phyloP scores from a whole-genome alignment of 2,888 invertebrate species.

The Nebria salina region DNA sequence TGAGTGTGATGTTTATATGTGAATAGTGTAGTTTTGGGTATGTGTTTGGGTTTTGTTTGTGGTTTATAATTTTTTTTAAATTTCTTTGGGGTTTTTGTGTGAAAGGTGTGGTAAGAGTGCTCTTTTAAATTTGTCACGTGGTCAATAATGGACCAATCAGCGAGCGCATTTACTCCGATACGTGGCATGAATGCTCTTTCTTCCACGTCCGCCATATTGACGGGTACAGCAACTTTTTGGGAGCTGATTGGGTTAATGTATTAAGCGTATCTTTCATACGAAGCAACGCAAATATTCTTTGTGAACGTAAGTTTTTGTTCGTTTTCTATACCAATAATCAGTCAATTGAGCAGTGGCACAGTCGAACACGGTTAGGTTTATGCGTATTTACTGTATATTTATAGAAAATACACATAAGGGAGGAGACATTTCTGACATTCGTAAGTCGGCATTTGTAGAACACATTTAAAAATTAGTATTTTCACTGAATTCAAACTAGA shows the following conservation, averaged over 20 bases:
- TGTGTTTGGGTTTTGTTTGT: too few species aligned
- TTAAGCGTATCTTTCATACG: conserved; percentile 69
- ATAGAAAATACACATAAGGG: conserved; percentile 39
- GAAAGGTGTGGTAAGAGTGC: conserved; percentile 13
- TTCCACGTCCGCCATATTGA: conserved; percentile 87
- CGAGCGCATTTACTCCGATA: conserved; percentile 66
- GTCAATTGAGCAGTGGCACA: conserved; percentile 24
- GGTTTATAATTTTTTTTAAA: too few species aligned
- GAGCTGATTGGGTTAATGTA: conserved; percentile 74
- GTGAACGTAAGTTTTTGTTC: conserved; percentile 57
- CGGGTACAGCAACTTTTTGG: conserved; percentile 74
- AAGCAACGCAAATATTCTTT: conserved; percentile 60
- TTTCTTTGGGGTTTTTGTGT: neutral
- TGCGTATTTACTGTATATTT: conserved; percentile 38
- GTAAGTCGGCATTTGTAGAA: conserved; percentile 44
- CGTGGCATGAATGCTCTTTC: conserved; percentile 81
- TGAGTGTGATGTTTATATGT: too few species aligned
- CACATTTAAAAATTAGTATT: conserved; percentile 22
- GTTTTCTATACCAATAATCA: conserved; percentile 24
- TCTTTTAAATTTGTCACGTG: conserved; percentile 55
- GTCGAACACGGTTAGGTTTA: conserved; percentile 17
- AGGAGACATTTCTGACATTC: conserved; percentile 43
- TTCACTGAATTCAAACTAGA: too few species aligned
- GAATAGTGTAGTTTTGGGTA: too few species aligned
- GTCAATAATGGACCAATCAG: conserved; percentile 53